Evolutionary conservation across 2,888 invertebrate species (phyloP), one percentile per base, ranked within the genome.

Genomic region (Celastrina argiolus): DNA sequence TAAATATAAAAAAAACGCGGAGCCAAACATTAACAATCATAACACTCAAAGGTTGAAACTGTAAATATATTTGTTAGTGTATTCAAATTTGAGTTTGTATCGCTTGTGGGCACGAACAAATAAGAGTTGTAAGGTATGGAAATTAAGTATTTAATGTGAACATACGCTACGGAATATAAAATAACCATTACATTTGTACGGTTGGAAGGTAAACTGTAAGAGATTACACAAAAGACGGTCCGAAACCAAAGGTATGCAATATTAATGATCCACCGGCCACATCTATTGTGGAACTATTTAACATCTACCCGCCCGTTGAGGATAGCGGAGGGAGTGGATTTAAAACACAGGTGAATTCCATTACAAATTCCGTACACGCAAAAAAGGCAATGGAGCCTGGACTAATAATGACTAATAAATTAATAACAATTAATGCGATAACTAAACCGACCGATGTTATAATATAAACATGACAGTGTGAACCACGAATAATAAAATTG

Each of bases 251-350:
- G 71, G 71, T 74, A 75, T 90, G 81, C 84, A 90, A 87, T 81
- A 81, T 87, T 90, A 87, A 89, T 88, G 84, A 79, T 71, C 69
- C 73, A 73, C 79, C 77, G 79, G 78, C 84, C 84, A 83, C 83
- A 80, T 83, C 84, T 84, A 88, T 89, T 90, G 90, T 90, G 81
- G 81, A 84, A 87, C 84, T 88, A 88, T 87, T 88, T 87, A 84
- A 85, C 84, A 79, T 83, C 83, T 80, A 81, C 79, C 81, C 80
- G 22, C 75, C 77, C 76, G 75, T 71, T 67, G 71, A 77, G 80
- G 79, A 81, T 79, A 79, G 26, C 36, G 56, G 58, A 41, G 71
- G 68, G 69, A 56, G 72, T 69, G 61, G 42, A 69, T 34, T 64
- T 56, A 36, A 56, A 41, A 4, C 51, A 51, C 51, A 51, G 22